These are phyloP conservation scores for Zeus faber DNA, from an alignment of 2,113 vertebrate species.

Conservation along the genomic window DNA sequence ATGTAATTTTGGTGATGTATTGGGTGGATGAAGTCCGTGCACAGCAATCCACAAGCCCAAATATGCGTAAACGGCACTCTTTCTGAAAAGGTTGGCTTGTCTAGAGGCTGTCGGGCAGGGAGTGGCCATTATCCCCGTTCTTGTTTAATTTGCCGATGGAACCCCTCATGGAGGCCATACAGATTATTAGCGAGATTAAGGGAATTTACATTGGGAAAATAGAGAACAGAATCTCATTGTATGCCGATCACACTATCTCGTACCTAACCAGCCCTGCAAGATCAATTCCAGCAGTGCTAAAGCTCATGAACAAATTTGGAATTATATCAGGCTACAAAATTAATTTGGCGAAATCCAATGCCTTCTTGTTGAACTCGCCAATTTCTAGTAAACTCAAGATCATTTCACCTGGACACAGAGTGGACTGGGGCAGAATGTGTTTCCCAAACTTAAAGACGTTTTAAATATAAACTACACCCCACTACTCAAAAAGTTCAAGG, in stretches of 20 bases:
- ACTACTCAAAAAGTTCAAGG: constrained; percentile 12
- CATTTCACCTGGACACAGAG: constrained; percentile 2
- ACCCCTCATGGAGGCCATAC: constrained; percentile 8
- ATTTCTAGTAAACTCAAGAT: not conserved
- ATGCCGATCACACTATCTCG: constrained; percentile 14
- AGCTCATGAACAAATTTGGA: constrained; percentile 2
- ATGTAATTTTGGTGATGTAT: constrained; percentile 6
- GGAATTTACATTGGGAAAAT: constrained; percentile 8
- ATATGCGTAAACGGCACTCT: constrained; percentile 10
- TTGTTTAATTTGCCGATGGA: constrained; percentile 22
- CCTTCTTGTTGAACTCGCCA: constrained; percentile 2
- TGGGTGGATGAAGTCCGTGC: constrained; percentile 11
- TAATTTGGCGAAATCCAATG: not conserved
- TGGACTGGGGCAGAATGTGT: not conserved
- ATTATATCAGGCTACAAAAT: constrained; percentile 15
- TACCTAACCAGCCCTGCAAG: constrained; percentile 6
- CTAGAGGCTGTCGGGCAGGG: constrained; percentile 15
- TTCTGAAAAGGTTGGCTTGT: not conserved
- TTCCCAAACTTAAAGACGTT: constrained; percentile 1
- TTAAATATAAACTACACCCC: constrained; percentile 1
- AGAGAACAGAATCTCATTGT: constrained; percentile 13
- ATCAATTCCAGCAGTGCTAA: constrained; percentile 2
- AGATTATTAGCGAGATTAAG: not conserved
- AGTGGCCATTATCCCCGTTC: constrained; percentile 1
- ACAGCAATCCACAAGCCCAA: constrained; percentile 11